Evolutionary conservation across 1,140 invertebrate species (phyloP).

Genomic region (Samia ricini): DNA sequence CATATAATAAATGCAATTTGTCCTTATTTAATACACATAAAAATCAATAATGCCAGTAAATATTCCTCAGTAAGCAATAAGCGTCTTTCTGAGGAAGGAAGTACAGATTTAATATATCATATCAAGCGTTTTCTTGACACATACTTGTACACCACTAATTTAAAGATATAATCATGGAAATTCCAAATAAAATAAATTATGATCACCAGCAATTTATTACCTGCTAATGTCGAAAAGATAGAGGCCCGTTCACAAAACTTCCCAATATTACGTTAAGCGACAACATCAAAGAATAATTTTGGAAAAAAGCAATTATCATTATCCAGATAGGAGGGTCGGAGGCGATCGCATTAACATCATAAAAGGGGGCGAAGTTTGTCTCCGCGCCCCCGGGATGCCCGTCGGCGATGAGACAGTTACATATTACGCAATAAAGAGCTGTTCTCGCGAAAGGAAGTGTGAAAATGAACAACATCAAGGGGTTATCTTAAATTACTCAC

Average conservation of each 20-base stretch:
- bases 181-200: neutral
- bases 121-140: too few relatives aligned
- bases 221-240: conserved; percentile 41
- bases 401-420: conserved; percentile 72
- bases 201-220: conserved; percentile 14
- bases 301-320: conserved; percentile 77
- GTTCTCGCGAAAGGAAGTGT: conserved; percentile 77
- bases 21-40: too few relatives aligned
- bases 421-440: conserved; percentile 77
- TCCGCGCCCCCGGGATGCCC: conserved; percentile 65
- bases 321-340: conserved; percentile 66
- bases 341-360: conserved; percentile 74
- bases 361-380: conserved; percentile 68
- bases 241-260: conserved; percentile 50
- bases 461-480: conserved; percentile 77
- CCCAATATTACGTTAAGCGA: conserved; percentile 54
- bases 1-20: too few relatives aligned
- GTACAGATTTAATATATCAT: too few relatives aligned
- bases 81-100: too few relatives aligned
- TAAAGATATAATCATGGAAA: neutral
- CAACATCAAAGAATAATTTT: conserved; percentile 77
- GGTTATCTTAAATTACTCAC: conserved; percentile 77
- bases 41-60: too few relatives aligned
- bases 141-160: too few relatives aligned
- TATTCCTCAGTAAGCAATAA: too few relatives aligned